A percentile compares a stretch with the other conserved stretches of the same genome.
Evolutionary conservation across 64 coral and sea anemone species (phyloP).

Genomic region (Dendronephthya gigantea): DNA sequence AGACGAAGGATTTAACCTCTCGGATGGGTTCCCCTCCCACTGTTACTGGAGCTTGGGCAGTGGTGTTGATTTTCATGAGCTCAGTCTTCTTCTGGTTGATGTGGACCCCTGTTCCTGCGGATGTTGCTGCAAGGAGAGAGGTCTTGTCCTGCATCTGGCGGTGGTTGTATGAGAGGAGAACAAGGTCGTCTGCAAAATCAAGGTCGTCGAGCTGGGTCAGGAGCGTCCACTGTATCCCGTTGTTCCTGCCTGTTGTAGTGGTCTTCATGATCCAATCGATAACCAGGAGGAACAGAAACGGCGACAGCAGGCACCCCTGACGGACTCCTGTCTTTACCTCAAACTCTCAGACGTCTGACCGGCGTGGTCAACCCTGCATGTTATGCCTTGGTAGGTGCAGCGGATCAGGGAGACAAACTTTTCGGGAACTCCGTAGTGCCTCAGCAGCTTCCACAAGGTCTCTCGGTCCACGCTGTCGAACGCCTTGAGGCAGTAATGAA

Average conservation of each 20-base stretch:
- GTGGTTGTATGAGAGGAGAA: neutral
- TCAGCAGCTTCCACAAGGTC: too few relatives aligned
- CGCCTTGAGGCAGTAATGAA: too few relatives aligned
- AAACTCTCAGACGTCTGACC: too few relatives aligned
- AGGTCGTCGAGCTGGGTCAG: constrained; percentile 43
- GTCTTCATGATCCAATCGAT: constrained; percentile 22
- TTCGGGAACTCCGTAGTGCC: too few relatives aligned
- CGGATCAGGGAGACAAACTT: too few relatives aligned
- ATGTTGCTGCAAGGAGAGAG: neutral
- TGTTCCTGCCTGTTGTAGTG: neutral
- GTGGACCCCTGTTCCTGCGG: neutral
- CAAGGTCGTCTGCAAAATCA: constrained; percentile 42
- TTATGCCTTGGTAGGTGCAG: too few relatives aligned
- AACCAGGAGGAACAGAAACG: neutral
- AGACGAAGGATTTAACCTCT: neutral
- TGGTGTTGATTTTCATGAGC: neutral
- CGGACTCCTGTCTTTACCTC: neutral
- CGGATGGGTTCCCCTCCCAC: neutral
- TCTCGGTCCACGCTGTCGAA: too few relatives aligned
- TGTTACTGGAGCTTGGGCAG: neutral
- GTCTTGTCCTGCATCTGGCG: constrained; percentile 18
- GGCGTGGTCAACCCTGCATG: too few relatives aligned
- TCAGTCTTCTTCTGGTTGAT: neutral
- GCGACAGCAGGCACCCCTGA: neutral
- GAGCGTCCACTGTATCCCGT: constrained; percentile 36